Conservation (phyloP, 1,140 invertebrate genomes). For the Drosophila novamexicana region DNA sequence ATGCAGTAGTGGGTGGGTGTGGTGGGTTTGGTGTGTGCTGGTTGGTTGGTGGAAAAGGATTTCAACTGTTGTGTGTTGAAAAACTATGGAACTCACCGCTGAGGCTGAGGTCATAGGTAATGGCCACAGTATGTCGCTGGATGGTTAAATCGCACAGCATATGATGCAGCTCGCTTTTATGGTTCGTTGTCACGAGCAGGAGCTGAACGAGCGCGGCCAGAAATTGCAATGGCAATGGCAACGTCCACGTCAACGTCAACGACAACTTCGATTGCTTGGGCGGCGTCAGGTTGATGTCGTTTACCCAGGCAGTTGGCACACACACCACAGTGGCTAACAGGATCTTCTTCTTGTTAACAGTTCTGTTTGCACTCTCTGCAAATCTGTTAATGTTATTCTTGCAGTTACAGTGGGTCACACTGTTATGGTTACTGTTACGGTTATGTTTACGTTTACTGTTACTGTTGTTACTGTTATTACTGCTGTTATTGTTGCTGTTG, state of each 20-base stretch:
- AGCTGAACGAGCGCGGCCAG: conserved; percentile 53
- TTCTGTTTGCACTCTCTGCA: too few relatives aligned
- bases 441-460: background rate
- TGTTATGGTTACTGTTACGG: background rate
- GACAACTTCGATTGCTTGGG: conserved; percentile 50
- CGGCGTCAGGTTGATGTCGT: conserved; percentile 61
- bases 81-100: conserved; percentile 50
- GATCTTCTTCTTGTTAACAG: background rate
- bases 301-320: conserved; percentile 37
- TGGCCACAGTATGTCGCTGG: conserved; percentile 63
- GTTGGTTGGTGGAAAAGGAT: background rate
- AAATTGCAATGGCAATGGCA: conserved; percentile 46
- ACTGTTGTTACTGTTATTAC: background rate
- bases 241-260: conserved; percentile 23
- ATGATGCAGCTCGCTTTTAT: conserved; percentile 61
- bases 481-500: conserved; percentile 1
- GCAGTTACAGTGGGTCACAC: background rate
- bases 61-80: conserved; percentile 19
- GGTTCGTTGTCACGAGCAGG: conserved; percentile 56
- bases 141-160: conserved; percentile 62
- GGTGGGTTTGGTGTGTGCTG: background rate
- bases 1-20: background rate
- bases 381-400: background rate
- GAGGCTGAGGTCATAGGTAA: conserved; percentile 65
- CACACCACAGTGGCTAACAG: conserved; percentile 35